phyloP scores from a whole-genome alignment of 2,888 invertebrate genomes.

The Xestia c-nigrum region DNA sequence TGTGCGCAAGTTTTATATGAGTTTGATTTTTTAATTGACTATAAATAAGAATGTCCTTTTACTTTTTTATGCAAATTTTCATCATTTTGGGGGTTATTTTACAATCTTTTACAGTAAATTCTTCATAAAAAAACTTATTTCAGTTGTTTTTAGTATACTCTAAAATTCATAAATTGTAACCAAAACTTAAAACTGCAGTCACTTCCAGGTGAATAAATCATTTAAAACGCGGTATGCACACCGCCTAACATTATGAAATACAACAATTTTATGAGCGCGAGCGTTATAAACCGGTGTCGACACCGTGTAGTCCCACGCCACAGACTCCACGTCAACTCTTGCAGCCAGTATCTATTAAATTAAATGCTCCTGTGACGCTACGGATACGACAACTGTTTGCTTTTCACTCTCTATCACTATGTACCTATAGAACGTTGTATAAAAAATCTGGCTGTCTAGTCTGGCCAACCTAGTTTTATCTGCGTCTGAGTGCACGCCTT shows the following conservation, averaged over 20 bases:
- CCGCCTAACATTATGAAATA: slow-evolving; percentile 62
- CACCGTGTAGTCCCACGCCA: slow-evolving; percentile 71
- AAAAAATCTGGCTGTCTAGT: slow-evolving; percentile 33
- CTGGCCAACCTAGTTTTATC: slow-evolving; percentile 23
- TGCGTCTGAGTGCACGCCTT: slow-evolving; percentile 12
- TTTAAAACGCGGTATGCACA: slow-evolving; percentile 15
- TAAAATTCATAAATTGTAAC: neutral
- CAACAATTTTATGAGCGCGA: slow-evolving; percentile 69
- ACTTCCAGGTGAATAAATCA: neutral
- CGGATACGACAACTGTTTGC: slow-evolving; percentile 25
- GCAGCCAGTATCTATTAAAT: slow-evolving; percentile 66
- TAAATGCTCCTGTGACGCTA: slow-evolving; percentile 66
- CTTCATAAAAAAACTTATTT: neutral
- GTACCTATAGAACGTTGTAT: slow-evolving; percentile 24
- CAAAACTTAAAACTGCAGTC: neutral
- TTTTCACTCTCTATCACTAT: slow-evolving; percentile 13
- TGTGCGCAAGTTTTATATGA: neutral
- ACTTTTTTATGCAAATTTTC: neutral
- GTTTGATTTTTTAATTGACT: neutral
- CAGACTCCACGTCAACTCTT: slow-evolving; percentile 71
- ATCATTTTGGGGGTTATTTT: neutral
- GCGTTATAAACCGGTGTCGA: slow-evolving; percentile 63
- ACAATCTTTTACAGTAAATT: neutral
- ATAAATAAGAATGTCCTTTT: neutral
- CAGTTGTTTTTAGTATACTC: neutral